Evolutionary conservation across 92 coral and sea anemone genomes (phyloP).

Genomic region (Montipora capitata): DNA sequence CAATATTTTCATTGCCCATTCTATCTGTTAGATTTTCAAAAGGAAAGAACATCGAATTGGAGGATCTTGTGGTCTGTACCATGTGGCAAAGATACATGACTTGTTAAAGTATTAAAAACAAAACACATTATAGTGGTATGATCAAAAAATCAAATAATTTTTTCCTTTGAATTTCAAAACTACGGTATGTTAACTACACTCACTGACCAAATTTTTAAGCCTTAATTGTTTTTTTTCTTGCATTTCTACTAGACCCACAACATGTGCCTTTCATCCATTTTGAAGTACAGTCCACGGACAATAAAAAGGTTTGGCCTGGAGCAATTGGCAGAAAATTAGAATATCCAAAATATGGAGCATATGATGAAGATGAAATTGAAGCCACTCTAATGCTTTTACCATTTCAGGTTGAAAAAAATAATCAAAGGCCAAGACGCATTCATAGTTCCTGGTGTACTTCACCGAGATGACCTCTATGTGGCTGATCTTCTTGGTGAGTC

Average conservation of each 20-base stretch:
- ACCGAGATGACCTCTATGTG: slow-evolving; percentile 91
- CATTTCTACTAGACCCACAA: slow-evolving; percentile 89
- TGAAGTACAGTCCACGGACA: slow-evolving; percentile 97
- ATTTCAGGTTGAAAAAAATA: slow-evolving; percentile 84
- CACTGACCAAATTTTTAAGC: no score
- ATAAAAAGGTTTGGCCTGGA: slow-evolving; percentile 82
- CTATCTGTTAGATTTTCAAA: no score
- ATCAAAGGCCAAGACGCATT: slow-evolving; percentile 97
- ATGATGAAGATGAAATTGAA: not conserved
- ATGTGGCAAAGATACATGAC: no score
- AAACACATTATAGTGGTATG: no score
- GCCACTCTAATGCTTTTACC: not conserved
- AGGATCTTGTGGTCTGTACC: no score
- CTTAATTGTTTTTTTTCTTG: not conserved
- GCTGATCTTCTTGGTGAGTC: slow-evolving; percentile 94
- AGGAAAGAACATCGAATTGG: no score
- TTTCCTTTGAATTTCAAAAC: no score
- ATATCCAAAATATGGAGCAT: not conserved
- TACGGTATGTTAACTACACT: no score
- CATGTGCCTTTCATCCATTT: slow-evolving; percentile 91
- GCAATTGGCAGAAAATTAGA: no score
- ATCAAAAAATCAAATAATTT: no score
- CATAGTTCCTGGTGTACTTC: slow-evolving; percentile 95
- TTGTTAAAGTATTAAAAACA: not conserved
- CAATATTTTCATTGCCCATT: no score